phyloP scores from a whole-genome alignment of 2,797 vertebrate genomes.

The Phataginus tetradactyla region DNA sequence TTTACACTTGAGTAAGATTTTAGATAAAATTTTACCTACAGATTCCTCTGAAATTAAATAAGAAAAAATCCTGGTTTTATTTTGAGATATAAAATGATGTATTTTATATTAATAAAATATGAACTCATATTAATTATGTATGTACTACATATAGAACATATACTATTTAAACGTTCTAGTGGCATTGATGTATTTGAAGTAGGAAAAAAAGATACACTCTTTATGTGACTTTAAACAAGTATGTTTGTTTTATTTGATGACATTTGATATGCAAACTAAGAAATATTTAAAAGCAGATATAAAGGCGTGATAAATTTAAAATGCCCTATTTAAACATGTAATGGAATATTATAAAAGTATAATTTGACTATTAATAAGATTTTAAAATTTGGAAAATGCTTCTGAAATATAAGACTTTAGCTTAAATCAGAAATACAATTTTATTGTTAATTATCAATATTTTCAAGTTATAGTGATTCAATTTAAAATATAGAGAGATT shows the following conservation, averaged over 20 bases:
- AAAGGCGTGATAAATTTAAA: neutral
- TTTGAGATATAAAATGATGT: neutral
- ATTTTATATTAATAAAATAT: neutral
- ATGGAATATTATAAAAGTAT: neutral
- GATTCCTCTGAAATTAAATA: neutral
- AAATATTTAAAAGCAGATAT: neutral
- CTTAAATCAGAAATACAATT: neutral
- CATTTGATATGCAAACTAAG: neutral
- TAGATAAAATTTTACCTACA: neutral
- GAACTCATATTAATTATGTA: neutral
- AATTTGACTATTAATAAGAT: neutral
- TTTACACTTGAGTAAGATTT: neutral
- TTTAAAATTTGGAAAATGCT: neutral
- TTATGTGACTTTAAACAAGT: neutral
- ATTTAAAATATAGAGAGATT: neutral
- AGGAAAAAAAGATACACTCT: neutral
- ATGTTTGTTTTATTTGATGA: neutral
- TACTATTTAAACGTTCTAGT: neutral
- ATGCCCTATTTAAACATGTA: neutral
- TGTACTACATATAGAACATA: neutral
- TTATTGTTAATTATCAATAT: neutral
- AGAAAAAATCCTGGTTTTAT: neutral
- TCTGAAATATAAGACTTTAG: neutral
- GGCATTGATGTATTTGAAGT: neutral
- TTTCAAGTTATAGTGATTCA: neutral